Percentiles rank a stretch among this genome's conserved stretches.
These are phyloP conservation scores for Manis pentadactyla DNA, from an alignment of 2,797 vertebrate genomes.

Conservation along the genomic window DNA sequence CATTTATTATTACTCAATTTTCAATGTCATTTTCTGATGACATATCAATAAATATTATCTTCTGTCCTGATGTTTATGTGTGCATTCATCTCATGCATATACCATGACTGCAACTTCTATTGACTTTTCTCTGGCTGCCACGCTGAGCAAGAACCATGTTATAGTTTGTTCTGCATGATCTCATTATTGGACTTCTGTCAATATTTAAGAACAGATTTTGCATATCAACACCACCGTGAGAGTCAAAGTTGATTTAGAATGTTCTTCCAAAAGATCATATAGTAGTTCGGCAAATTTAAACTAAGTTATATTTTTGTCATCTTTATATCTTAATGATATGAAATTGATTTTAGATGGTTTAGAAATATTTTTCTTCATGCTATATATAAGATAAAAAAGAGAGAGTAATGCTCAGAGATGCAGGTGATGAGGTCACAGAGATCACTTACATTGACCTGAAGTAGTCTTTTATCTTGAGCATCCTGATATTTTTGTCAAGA, in stretches of 20 bases:
- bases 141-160: background rate
- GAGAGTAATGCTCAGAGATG: background rate
- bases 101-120: background rate
- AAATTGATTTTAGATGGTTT: background rate
- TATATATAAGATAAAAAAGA: background rate
- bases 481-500: background rate
- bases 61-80: background rate
- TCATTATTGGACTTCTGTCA: background rate
- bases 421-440: background rate
- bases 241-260: background rate
- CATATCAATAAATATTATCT: background rate
- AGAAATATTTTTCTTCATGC: background rate
- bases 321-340: constrained; percentile 35
- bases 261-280: constrained; percentile 36
- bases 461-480: background rate
- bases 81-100: background rate
- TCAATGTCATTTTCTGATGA: background rate
- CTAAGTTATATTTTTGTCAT: background rate
- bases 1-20: background rate
- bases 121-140: background rate
- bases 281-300: constrained; percentile 25
- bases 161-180: background rate
- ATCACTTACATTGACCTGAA: background rate
- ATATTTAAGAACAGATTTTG: constrained; percentile 59
- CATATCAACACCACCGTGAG: background rate